phyloP scores from a whole-genome alignment of 37 sponge, comb jelly and placozoan genomes.

The Agelas oroides region DNA sequence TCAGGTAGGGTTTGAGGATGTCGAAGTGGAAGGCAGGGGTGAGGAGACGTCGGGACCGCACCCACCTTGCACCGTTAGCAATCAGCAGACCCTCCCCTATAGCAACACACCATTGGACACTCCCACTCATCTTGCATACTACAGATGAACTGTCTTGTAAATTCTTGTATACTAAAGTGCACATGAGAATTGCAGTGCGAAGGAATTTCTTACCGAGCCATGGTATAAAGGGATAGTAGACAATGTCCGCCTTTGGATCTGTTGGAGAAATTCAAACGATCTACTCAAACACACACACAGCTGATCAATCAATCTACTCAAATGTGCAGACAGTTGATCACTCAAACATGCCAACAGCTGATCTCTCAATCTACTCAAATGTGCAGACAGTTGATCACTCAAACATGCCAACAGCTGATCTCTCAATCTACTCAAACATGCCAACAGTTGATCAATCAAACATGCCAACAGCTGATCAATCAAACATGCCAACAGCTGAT shows the following conservation, averaged over 20 bases:
- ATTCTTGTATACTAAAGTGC: too few relatives aligned
- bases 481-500: too few relatives aligned
- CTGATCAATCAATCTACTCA: background rate
- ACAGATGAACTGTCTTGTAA: too few relatives aligned
- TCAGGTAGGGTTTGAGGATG: constrained; percentile 76
- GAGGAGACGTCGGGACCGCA: constrained; percentile 74
- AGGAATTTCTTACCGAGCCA: constrained; percentile 71
- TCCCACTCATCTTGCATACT: too few relatives aligned
- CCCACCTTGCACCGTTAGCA: constrained; percentile 77
- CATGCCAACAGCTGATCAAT: too few relatives aligned
- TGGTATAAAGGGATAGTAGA: constrained; percentile 50
- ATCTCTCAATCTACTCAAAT: background rate
- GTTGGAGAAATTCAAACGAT: background rate
- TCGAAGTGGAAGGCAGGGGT: constrained; percentile 92
- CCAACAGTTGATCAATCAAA: too few relatives aligned
- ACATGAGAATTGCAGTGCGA: background rate
- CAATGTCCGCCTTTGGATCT: constrained; percentile 74
- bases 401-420: too few relatives aligned
- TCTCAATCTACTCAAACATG: too few relatives aligned
- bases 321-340: too few relatives aligned
- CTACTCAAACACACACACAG: too few relatives aligned
- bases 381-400: too few relatives aligned
- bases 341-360: too few relatives aligned
- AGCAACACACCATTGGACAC: background rate
- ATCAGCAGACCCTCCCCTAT: constrained; percentile 81